Percentiles rank a stretch among this genome's conserved stretches.
These are phyloP conservation scores for Urocitellus parryii DNA, from an alignment of 2,113 vertebrate species.

Conservation along the genomic window DNA sequence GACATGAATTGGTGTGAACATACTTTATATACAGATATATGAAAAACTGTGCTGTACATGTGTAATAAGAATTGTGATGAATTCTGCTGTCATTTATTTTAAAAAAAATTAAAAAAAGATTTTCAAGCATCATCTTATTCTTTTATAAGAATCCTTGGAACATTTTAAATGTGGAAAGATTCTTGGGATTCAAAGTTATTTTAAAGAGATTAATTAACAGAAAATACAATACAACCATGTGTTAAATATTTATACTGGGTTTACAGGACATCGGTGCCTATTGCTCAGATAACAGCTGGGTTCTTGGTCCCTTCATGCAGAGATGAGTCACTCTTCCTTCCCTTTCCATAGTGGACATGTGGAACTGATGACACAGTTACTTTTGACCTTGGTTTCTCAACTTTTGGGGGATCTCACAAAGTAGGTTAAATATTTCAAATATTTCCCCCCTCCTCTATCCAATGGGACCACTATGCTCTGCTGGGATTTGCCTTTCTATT, in stretches of 20 bases:
- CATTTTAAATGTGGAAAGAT: neutral
- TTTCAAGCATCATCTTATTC: neutral
- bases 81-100: no score
- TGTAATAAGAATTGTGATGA: no score
- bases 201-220: neutral
- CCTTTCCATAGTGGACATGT: neutral
- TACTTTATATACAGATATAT: no score
- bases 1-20: no score
- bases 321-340: neutral
- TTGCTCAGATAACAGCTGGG: neutral
- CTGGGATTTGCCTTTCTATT: neutral
- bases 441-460: no score
- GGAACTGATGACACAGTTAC: neutral
- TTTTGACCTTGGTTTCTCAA: neutral
- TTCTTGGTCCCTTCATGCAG: fast-evolving
- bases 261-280: neutral
- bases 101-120: no score
- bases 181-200: neutral
- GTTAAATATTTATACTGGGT: neutral
- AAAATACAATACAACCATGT: neutral
- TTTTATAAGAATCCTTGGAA: neutral
- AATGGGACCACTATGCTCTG: fast-evolving
- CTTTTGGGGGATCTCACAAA: neutral
- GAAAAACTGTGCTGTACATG: no score
- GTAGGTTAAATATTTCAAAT: neutral